phyloP scores from a whole-genome alignment of 2,797 vertebrate genomes.

The Balearica regulorum region DNA sequence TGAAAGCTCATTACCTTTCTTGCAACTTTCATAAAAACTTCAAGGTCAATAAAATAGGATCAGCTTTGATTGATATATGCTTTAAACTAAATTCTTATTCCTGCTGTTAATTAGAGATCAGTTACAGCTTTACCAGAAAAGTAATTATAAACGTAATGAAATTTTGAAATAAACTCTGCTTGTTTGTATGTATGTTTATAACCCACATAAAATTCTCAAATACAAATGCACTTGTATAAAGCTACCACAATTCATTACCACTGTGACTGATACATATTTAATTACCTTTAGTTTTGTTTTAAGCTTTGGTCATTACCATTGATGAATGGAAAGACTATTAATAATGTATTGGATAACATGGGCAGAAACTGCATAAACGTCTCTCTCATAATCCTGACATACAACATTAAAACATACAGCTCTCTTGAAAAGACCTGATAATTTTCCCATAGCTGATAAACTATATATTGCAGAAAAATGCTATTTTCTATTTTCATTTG shows the following conservation, averaged over 20 bases:
- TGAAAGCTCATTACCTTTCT: slow-evolving; percentile 1
- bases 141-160: background rate
- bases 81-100: slow-evolving; percentile 17
- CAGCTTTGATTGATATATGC: background rate
- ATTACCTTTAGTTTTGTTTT: slow-evolving; percentile 1
- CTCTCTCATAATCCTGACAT: background rate
- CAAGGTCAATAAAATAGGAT: slow-evolving; percentile 9
- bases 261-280: background rate
- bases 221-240: background rate
- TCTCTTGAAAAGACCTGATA: background rate
- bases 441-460: background rate
- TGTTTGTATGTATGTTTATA: background rate
- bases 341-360: background rate
- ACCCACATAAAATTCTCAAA: background rate
- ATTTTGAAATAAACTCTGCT: background rate
- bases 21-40: slow-evolving; percentile 25
- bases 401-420: background rate
- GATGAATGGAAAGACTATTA: background rate
- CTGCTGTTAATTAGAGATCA: background rate
- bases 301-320: background rate
- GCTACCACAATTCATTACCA: background rate
- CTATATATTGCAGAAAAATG: background rate
- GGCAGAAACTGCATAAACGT: background rate
- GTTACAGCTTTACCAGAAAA: background rate
- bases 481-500: background rate